A percentile compares a stretch with the other conserved stretches of the same genome.
phyloP scores from a whole-genome alignment of 1,140 invertebrate genomes.

The Yoshiicerus persimilis region DNA sequence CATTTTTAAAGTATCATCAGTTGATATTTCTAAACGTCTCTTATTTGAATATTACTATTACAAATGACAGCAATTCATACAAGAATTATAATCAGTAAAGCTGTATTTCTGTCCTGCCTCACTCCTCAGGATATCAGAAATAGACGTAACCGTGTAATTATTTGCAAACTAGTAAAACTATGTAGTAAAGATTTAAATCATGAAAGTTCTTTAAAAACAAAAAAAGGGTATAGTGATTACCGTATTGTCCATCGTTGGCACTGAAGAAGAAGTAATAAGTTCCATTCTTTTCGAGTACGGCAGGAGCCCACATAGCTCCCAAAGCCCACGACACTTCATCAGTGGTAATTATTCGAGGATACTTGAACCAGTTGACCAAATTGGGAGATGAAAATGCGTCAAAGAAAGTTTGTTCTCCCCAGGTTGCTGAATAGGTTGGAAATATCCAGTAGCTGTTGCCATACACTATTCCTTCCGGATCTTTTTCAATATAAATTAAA shows the following conservation, averaged over 20 bases:
- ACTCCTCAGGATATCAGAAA: too few species aligned
- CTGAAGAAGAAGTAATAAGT: slow-evolving; percentile 27
- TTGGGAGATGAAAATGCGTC: neutral
- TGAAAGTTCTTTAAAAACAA: too few species aligned
- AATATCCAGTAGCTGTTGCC: slow-evolving; percentile 15
- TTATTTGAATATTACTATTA: too few species aligned
- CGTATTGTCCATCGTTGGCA: slow-evolving; percentile 4
- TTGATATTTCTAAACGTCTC: too few species aligned
- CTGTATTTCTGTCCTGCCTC: too few species aligned
- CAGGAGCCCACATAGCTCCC: slow-evolving; percentile 25
- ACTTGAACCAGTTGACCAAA: neutral
- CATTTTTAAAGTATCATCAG: too few species aligned
- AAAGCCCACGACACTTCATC: neutral
- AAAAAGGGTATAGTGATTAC: neutral
- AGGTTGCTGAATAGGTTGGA: neutral
- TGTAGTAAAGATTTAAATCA: too few species aligned
- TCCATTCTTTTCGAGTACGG: neutral
- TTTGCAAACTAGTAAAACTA: too few species aligned
- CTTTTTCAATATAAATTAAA: too few species aligned
- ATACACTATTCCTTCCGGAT: slow-evolving; percentile 24
- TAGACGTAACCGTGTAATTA: too few species aligned
- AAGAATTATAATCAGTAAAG: too few species aligned
- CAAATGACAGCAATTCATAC: too few species aligned
- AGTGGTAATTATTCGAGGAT: neutral
- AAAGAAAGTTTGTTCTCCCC: neutral